phyloP scores from a whole-genome alignment of 2,797 vertebrate genomes.

The Paramormyrops hopkinsi region DNA sequence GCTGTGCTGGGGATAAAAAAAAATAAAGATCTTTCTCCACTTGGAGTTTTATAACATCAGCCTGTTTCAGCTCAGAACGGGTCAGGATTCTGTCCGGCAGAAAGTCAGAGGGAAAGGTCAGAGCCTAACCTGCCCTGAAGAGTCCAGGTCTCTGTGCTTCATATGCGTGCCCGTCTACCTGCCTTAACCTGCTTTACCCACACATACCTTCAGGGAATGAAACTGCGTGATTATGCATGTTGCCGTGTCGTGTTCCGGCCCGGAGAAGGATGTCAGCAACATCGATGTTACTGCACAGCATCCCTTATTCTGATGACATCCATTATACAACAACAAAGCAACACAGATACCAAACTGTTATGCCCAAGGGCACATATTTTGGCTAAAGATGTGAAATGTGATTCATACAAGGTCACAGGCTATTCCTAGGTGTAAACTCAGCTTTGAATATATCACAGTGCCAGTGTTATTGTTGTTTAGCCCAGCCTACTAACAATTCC shows the following conservation, averaged over 20 bases:
- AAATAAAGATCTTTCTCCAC: background rate
- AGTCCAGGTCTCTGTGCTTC: background rate
- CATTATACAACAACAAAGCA: background rate
- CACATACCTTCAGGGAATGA: background rate
- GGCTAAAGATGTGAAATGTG: background rate
- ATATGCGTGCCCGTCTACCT: background rate
- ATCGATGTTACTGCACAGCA: background rate
- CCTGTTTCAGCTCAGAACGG: background rate
- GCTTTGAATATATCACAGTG: background rate
- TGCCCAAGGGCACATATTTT: background rate
- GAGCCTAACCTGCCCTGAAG: background rate
- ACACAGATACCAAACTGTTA: background rate
- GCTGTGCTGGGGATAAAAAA: background rate
- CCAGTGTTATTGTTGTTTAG: background rate
- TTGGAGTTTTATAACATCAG: background rate
- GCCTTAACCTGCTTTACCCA: background rate
- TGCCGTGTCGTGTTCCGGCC: background rate
- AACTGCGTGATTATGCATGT: background rate
- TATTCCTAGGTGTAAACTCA: background rate
- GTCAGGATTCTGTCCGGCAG: background rate
- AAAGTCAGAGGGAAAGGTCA: background rate
- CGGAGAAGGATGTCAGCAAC: background rate
- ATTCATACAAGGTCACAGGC: background rate
- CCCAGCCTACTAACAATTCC: background rate
- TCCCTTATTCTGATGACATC: background rate